A percentile compares a stretch with the other conserved stretches of the same genome.
Evolutionary conservation across 2,888 invertebrate species (phyloP).

Genomic region (Conops quadrifasciatus): DNA sequence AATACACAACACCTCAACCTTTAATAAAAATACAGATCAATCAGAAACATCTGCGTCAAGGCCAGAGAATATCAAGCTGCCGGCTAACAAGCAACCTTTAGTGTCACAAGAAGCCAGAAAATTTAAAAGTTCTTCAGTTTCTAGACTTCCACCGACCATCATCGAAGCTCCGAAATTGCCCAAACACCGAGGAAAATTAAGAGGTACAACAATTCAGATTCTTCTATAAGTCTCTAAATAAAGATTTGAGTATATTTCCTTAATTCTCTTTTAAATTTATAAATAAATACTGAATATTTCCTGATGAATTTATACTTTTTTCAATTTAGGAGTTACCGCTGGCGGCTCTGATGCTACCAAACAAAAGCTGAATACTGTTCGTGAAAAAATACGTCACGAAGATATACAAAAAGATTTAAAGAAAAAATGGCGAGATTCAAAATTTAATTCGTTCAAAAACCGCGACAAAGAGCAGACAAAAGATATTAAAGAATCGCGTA

Average conservation of each 20-base stretch:
- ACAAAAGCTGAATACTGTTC: slow-evolving; percentile 28
- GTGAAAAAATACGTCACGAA: slow-evolving; percentile 38
- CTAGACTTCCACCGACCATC: slow-evolving; percentile 48
- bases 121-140: not conserved
- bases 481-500: slow-evolving; percentile 52
- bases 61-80: no score
- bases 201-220: slow-evolving; percentile 44
- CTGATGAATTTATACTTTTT: not conserved
- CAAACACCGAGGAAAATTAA: slow-evolving; percentile 53
- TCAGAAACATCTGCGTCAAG: slow-evolving; percentile 1
- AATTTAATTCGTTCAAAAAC: slow-evolving; percentile 45
- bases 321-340: slow-evolving; percentile 40
- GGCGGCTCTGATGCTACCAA: not conserved
- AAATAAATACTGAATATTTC: not conserved
- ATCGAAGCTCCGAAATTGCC: slow-evolving; percentile 56
- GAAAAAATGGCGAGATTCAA: slow-evolving; percentile 55
- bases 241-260: not conserved
- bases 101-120: no score
- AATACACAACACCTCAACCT: no score
- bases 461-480: slow-evolving; percentile 43
- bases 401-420: slow-evolving; percentile 46
- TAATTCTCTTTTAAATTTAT: not conserved
- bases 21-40: no score
- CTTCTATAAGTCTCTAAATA: not conserved
- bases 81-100: no score